Evolutionary conservation across 92 coral and sea anemone species (phyloP).

Genomic region (Metridium senile): DNA sequence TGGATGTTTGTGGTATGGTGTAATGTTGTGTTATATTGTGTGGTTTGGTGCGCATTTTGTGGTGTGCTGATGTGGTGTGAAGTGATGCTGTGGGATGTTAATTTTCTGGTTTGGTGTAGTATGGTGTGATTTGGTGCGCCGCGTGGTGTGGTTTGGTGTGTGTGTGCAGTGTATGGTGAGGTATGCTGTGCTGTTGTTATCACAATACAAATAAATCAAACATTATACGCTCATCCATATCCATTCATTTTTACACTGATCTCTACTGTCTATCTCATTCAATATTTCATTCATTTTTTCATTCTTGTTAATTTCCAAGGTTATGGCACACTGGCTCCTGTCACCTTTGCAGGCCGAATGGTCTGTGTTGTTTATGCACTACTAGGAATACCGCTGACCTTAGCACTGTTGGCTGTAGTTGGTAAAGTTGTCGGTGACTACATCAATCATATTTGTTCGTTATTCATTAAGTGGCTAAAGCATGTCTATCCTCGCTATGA

Average conservation of each 20-base stretch:
- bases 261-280: too few species aligned
- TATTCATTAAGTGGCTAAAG: conserved; percentile 68
- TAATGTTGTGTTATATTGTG: too few species aligned
- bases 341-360: conserved; percentile 67
- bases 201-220: too few species aligned
- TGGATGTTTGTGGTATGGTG: too few species aligned
- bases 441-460: conserved; percentile 75
- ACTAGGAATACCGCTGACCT: conserved; percentile 85
- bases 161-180: too few species aligned
- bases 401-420: conserved; percentile 83
- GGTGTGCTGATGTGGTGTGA: too few species aligned
- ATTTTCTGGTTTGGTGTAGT: not conserved
- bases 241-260: too few species aligned
- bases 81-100: not conserved
- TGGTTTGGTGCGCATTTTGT: too few species aligned
- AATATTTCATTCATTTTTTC: not conserved
- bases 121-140: not conserved
- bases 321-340: conserved; percentile 78
- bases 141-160: not conserved
- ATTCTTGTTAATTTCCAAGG: conserved; percentile 31
- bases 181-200: too few species aligned
- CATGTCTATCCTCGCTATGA: conserved; percentile 66
- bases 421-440: conserved; percentile 91
- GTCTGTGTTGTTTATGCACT: conserved; percentile 77
- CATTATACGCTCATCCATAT: not conserved